phyloP scores from a whole-genome alignment of 2,797 vertebrate genomes.

The Chelonia mydas region DNA sequence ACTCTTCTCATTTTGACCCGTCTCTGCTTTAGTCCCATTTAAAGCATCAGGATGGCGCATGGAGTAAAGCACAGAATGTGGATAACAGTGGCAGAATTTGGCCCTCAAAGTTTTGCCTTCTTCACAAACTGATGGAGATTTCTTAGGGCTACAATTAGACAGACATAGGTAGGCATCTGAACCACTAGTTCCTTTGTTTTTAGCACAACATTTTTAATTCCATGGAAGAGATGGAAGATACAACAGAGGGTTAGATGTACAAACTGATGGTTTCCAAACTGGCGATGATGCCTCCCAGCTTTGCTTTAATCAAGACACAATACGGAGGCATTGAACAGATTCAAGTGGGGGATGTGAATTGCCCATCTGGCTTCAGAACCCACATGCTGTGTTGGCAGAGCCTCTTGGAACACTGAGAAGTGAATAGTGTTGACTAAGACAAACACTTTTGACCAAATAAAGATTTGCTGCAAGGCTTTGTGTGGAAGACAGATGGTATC shows the following conservation, averaged over 20 bases:
- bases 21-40: not conserved
- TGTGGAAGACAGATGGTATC: not conserved
- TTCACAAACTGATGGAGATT: not conserved
- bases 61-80: not conserved
- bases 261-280: not conserved
- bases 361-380: not conserved
- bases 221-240: not conserved
- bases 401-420: not conserved
- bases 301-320: not conserved
- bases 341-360: not conserved
- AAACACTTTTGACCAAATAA: not conserved
- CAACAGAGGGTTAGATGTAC: not conserved
- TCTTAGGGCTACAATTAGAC: not conserved
- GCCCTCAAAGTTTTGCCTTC: not conserved
- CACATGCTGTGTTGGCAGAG: not conserved
- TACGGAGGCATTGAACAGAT: not conserved
- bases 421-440: not conserved
- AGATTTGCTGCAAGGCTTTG: not conserved
- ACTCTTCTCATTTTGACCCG: not conserved
- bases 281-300: not conserved
- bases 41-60: not conserved
- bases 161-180: not conserved
- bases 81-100: not conserved
- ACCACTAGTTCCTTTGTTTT: not conserved
- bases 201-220: not conserved